Percentiles rank a stretch among this genome's conserved stretches.
Evolutionary conservation across 2,888 invertebrate species (phyloP).

Genomic region (Norana najaformis): DNA sequence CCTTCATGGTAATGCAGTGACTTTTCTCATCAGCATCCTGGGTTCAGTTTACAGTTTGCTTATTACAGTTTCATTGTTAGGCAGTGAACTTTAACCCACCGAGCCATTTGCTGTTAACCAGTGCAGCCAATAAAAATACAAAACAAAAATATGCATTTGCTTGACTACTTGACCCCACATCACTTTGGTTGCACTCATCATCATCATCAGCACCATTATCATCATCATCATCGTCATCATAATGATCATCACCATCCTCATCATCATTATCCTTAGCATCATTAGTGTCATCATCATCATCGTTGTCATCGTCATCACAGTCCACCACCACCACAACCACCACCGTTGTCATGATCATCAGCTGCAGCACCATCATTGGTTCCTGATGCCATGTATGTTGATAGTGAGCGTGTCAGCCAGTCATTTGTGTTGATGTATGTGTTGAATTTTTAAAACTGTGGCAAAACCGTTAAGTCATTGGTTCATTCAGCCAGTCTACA

Average conservation of each 20-base stretch:
- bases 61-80: not conserved
- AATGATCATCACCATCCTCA: not conserved
- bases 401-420: not conserved
- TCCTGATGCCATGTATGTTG: not conserved
- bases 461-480: not conserved
- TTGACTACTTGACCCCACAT: not conserved
- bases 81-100: not conserved
- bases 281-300: not conserved
- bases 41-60: not conserved
- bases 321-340: not conserved
- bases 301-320: not conserved
- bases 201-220: not conserved
- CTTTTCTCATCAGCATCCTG: not conserved
- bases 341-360: not conserved
- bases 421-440: not conserved
- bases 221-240: slow-evolving; percentile 17
- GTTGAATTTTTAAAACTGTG: not conserved
- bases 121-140: not conserved
- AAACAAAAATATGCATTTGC: not conserved
- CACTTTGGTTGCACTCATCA: too few species aligned
- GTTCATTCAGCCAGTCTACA: not conserved
- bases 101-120: not conserved
- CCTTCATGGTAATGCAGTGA: not conserved
- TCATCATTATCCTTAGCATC: not conserved
- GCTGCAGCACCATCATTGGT: not conserved